Evolutionary conservation across 2,888 invertebrate genomes (phyloP).

Genomic region (Scaeva pyrastri): DNA sequence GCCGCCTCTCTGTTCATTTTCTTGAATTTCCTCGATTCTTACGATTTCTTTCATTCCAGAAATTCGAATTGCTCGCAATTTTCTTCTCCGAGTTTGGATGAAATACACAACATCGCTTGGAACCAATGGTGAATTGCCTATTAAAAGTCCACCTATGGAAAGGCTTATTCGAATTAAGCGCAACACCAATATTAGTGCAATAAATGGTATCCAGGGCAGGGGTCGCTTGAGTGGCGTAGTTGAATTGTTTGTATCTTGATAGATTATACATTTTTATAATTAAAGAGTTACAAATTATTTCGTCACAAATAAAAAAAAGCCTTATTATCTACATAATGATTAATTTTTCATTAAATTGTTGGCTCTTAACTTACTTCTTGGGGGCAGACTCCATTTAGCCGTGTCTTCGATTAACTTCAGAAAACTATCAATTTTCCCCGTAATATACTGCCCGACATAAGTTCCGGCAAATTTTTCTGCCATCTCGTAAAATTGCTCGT

Average conservation of each 20-base stretch:
- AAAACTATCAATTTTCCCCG: conserved; percentile 79
- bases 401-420: conserved; percentile 81
- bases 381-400: conserved; percentile 83
- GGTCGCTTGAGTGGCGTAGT: conserved; percentile 79
- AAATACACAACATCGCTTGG: conserved; percentile 80
- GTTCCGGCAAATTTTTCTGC: conserved; percentile 80
- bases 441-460: conserved; percentile 80
- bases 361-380: conserved; percentile 77
- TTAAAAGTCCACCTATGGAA: conserved; percentile 79
- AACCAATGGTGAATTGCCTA: conserved; percentile 80
- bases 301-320: too few relatives aligned
- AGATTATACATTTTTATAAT: too few relatives aligned
- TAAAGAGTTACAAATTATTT: too few relatives aligned
- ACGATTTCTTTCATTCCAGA: conserved; percentile 79
- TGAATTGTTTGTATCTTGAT: conserved; percentile 52
- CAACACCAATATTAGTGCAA: conserved; percentile 80
- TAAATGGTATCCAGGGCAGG: conserved; percentile 81
- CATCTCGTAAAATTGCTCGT: conserved; percentile 77
- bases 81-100: conserved; percentile 81
- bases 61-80: conserved; percentile 80
- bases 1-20: conserved; percentile 31
- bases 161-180: conserved; percentile 80
- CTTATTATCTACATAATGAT: too few relatives aligned
- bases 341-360: neutral
- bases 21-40: conserved; percentile 76